Evolutionary conservation across 2,113 vertebrate genomes (phyloP).

Genomic region (Catagonus wagneri): DNA sequence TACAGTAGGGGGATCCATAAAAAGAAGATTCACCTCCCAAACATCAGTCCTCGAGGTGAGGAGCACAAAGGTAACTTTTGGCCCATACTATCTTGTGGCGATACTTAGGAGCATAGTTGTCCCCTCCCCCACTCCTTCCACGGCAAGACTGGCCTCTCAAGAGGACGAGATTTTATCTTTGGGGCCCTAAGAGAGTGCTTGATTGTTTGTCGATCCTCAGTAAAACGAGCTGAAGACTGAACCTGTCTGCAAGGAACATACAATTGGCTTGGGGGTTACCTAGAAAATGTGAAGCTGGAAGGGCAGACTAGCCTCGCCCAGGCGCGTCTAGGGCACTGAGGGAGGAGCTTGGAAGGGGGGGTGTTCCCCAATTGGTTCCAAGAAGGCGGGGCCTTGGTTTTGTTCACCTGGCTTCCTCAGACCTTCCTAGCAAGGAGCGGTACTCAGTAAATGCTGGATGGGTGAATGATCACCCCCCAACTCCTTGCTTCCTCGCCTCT

Average conservation of each 20-base stretch:
- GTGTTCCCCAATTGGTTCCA: background rate
- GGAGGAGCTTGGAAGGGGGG: background rate
- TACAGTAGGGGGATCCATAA: background rate
- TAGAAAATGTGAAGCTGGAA: background rate
- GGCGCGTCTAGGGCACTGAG: background rate
- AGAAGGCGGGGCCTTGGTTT: background rate
- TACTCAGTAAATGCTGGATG: background rate
- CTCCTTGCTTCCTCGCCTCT: background rate
- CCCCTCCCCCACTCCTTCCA: background rate
- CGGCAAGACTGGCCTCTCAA: background rate
- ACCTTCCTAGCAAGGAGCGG: background rate
- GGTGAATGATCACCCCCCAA: background rate
- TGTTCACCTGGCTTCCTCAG: background rate
- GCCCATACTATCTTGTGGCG: background rate
- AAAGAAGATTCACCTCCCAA: background rate
- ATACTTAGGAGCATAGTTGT: background rate
- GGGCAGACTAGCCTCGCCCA: background rate
- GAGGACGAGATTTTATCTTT: background rate
- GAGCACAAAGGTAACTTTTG: background rate
- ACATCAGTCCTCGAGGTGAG: background rate
- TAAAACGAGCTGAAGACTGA: background rate
- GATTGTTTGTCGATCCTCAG: conserved; percentile 1
- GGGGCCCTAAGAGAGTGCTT: background rate
- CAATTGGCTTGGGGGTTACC: background rate
- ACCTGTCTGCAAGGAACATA: background rate